Evolutionary conservation across 2,113 vertebrate genomes (phyloP).

Genomic region (Heterochromis multidens): DNA sequence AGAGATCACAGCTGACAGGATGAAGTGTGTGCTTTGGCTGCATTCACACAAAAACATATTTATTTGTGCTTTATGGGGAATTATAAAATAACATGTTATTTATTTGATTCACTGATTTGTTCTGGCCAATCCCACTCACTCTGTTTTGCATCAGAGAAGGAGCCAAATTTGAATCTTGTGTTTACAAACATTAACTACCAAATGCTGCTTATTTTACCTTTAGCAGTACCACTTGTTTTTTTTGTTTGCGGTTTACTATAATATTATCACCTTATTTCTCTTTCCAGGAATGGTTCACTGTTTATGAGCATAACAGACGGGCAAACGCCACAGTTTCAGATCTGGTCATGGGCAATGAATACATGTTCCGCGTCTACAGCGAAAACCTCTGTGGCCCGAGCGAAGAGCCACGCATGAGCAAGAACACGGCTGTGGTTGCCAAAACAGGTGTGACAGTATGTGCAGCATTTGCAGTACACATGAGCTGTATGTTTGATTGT

Average conservation of each 20-base stretch:
- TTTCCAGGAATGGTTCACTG: constrained; percentile 85
- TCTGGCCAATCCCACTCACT: background rate
- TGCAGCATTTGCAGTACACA: background rate
- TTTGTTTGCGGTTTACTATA: background rate
- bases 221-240: background rate
- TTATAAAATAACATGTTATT: background rate
- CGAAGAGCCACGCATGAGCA: constrained; percentile 74
- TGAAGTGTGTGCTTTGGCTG: background rate
- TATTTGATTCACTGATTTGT: background rate
- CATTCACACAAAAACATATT: background rate
- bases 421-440: constrained; percentile 82
- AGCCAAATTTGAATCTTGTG: background rate
- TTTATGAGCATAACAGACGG: constrained; percentile 84
- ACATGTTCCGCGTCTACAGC: constrained; percentile 84
- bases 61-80: background rate
- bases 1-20: background rate
- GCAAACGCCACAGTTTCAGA: constrained; percentile 82
- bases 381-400: constrained; percentile 86
- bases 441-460: constrained; percentile 76
- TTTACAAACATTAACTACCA: background rate
- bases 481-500: background rate
- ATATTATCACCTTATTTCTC: background rate
- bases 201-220: background rate
- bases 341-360: constrained; percentile 89
- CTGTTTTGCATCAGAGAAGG: background rate